Conservation (phyloP, 2,113 vertebrate genomes). For the Geococcyx californianus region DNA sequence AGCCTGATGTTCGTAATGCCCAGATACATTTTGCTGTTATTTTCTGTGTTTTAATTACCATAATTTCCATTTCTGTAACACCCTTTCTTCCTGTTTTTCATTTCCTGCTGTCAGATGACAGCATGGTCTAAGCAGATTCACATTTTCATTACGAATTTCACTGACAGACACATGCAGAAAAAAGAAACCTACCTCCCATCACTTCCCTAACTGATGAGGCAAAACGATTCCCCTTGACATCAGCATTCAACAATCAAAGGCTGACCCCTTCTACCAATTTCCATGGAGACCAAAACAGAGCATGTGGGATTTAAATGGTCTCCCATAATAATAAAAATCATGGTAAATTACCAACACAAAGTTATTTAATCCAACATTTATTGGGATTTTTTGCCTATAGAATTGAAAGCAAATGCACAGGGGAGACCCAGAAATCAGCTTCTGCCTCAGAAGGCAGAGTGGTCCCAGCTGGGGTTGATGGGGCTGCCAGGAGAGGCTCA, state of each 20-base stretch:
- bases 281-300: slow-evolving; percentile 7
- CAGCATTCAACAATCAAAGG: background rate
- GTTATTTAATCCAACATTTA: background rate
- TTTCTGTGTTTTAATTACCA: background rate
- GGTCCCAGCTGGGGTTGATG: no score
- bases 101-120: background rate
- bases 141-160: background rate
- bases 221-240: background rate
- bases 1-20: background rate
- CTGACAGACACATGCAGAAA: background rate
- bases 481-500: background rate
- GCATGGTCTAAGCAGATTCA: background rate
- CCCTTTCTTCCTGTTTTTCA: background rate
- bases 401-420: background rate
- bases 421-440: background rate
- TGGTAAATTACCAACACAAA: background rate
- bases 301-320: background rate
- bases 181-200: background rate
- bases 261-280: background rate
- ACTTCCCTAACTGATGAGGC: background rate
- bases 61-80: slow-evolving; percentile 7
- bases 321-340: background rate
- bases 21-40: background rate
- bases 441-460: background rate
- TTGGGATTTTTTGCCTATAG: background rate